Conservation (phyloP, 2,797 vertebrate genomes). For the Simalia tracyae region DNA sequence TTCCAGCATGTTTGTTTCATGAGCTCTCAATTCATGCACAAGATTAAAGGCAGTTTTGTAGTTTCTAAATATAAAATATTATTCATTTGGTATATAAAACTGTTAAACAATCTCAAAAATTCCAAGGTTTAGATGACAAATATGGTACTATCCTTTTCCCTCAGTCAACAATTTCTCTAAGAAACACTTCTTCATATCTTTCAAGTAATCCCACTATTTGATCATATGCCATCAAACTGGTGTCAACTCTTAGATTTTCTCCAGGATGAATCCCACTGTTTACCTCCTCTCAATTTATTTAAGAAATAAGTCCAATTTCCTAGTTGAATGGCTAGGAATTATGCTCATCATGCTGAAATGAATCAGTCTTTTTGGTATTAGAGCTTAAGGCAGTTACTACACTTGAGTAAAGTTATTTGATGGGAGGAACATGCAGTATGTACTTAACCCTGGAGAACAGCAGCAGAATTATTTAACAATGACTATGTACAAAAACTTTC, state of each 20-base stretch:
- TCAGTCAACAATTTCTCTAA: not conserved
- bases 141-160: not conserved
- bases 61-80: slow-evolving; percentile 78
- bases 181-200: not conserved
- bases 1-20: slow-evolving; percentile 98
- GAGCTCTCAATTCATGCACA: slow-evolving; percentile 91
- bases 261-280: not conserved
- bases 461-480: not conserved
- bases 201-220: not conserved
- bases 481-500: not conserved
- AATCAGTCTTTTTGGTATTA: not conserved
- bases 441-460: not conserved
- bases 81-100: not conserved
- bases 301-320: not conserved
- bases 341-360: not conserved
- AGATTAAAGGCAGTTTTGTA: slow-evolving; percentile 94
- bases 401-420: not conserved
- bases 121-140: not conserved
- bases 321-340: not conserved
- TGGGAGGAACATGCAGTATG: not conserved
- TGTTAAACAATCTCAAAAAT: not conserved
- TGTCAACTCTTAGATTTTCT: not conserved
- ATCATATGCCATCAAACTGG: not conserved
- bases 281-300: not conserved
- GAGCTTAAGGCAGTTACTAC: not conserved